These are phyloP conservation scores for Papilio helenus DNA, from an alignment of 1,140 invertebrate genomes.

Conservation along the genomic window DNA sequence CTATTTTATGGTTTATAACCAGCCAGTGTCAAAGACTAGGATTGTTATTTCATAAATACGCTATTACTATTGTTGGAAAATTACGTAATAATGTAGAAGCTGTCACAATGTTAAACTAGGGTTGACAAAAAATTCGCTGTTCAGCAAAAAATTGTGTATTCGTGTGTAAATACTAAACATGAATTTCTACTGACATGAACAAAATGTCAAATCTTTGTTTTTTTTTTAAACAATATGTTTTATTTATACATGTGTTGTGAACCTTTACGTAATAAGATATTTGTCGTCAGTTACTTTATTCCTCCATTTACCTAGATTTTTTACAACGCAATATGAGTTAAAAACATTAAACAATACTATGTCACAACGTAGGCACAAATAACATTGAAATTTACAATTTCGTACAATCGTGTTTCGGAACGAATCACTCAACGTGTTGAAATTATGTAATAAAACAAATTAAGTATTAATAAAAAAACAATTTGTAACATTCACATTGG, in stretches of 20 bases:
- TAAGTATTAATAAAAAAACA: slow-evolving; percentile 13
- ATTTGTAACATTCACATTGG: slow-evolving; percentile 16
- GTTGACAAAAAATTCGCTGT: no score
- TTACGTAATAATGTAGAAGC: neutral
- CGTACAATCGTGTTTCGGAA: slow-evolving; percentile 6
- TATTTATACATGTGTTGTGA: no score
- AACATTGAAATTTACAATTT: neutral
- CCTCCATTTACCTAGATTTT: neutral
- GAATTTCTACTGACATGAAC: no score
- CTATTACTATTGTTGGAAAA: neutral
- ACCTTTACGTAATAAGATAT: neutral
- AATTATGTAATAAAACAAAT: slow-evolving; percentile 26
- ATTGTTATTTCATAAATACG: neutral
- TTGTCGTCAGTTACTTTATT: neutral
- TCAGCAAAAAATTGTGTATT: no score
- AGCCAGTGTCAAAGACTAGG: neutral
- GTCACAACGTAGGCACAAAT: neutral
- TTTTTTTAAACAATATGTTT: no score
- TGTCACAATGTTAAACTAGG: no score
- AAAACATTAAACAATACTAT: neutral
- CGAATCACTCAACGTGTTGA: slow-evolving; percentile 6
- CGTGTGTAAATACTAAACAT: no score
- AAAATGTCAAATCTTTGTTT: no score
- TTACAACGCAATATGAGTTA: neutral
- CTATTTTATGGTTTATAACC: neutral